Conservation (phyloP, 2,888 invertebrate genomes). For the Tetranychus piercei region DNA sequence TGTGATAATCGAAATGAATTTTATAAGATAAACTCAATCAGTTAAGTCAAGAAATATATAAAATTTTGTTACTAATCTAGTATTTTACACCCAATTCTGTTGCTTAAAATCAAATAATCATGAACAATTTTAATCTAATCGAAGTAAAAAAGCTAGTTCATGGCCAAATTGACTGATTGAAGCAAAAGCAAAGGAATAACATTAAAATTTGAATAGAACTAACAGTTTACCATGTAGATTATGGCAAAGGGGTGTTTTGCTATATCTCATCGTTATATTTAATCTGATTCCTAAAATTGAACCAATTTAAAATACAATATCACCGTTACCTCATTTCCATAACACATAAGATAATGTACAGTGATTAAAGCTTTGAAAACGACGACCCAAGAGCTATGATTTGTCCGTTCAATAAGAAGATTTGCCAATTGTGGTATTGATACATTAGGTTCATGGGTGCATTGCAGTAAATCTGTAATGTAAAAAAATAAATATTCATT, state of each 20-base stretch:
- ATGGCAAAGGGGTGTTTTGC: background rate
- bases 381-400: constrained; percentile 94
- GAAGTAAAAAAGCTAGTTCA: too few species aligned
- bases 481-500: background rate
- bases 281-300: background rate
- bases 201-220: too few species aligned
- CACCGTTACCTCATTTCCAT: constrained; percentile 80
- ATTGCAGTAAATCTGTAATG: constrained; percentile 87
- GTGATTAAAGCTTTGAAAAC: constrained; percentile 96
- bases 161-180: too few species aligned
- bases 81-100: too few species aligned
- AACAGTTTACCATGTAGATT: background rate
- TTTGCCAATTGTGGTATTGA: constrained; percentile 98
- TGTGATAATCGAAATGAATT: background rate
- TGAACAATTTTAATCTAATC: too few species aligned
- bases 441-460: constrained; percentile 98
- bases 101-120: too few species aligned
- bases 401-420: constrained; percentile 88
- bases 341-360: constrained; percentile 95
- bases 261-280: background rate
- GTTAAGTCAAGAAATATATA: too few species aligned
- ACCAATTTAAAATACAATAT: background rate
- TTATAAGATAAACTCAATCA: background rate
- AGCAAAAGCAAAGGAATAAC: too few species aligned
- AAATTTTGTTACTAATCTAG: too few species aligned